Conservation (phyloP, 2,888 invertebrate species). For the Nowickia ferox region DNA sequence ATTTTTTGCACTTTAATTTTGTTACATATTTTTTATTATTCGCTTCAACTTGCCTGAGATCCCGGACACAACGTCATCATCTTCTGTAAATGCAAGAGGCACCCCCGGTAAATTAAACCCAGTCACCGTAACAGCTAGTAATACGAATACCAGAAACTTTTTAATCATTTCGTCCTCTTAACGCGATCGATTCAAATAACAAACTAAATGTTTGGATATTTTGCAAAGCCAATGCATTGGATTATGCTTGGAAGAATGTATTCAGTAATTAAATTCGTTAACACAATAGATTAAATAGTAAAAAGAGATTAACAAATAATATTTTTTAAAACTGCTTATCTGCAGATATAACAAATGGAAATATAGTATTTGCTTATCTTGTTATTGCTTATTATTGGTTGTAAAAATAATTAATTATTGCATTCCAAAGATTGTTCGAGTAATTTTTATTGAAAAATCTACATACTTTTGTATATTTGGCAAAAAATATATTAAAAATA, state of each 20-base stretch:
- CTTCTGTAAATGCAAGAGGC: slow-evolving; percentile 71
- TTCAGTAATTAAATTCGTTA: background rate
- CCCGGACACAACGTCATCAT: slow-evolving; percentile 73
- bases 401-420: background rate
- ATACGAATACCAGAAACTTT: slow-evolving; percentile 56
- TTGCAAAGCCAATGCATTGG: slow-evolving; percentile 4
- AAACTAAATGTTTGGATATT: slow-evolving; percentile 35
- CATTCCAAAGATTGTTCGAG: background rate
- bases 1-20: background rate
- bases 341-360: background rate
- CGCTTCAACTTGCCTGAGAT: slow-evolving; percentile 74
- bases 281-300: slow-evolving; percentile 20
- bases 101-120: slow-evolving; percentile 73
- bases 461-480: no score
- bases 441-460: no score
- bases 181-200: slow-evolving; percentile 6
- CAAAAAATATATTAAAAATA: no score
- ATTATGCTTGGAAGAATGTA: background rate
- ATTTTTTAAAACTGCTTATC: slow-evolving; percentile 24
- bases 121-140: slow-evolving; percentile 51
- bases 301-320: slow-evolving; percentile 13
- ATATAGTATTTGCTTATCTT: slow-evolving; percentile 27
- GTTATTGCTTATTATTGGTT: background rate
- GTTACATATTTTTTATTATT: background rate
- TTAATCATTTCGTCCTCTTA: slow-evolving; percentile 49